These are phyloP conservation scores for Grapholita molesta DNA, from an alignment of 1,140 invertebrate genomes.

Conservation along the genomic window DNA sequence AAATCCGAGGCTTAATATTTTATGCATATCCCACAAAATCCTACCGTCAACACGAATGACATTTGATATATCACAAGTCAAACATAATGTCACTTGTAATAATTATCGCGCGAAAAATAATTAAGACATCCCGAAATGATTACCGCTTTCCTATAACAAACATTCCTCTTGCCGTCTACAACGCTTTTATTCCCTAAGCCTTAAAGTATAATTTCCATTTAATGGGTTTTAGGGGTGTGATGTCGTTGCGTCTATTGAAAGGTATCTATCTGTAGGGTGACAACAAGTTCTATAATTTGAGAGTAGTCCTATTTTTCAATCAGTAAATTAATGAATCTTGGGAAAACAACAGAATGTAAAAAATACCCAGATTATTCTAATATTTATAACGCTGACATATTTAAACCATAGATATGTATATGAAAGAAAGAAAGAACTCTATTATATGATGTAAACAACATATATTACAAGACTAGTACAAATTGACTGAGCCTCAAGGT, in stretches of 20 bases:
- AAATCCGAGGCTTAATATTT: no score
- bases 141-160: background rate
- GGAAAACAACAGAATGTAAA: no score
- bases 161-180: background rate
- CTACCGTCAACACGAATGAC: background rate
- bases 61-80: background rate
- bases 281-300: background rate
- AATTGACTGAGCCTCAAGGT: no score
- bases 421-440: no score
- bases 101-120: slow-evolving; percentile 7
- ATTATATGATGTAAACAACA: no score
- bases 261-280: background rate
- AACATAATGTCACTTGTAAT: slow-evolving; percentile 11
- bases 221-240: background rate
- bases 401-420: no score
- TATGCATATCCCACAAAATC: background rate
- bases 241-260: background rate
- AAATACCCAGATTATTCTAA: no score
- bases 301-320: background rate
- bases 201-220: background rate
- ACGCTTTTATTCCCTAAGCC: background rate
- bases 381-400: no score
- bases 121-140: slow-evolving; percentile 11
- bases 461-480: no score
- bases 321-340: no score